Base-by-base conservation (phyloP, 2,113 vertebrate genomes). In the Sus scrofa region DNA sequence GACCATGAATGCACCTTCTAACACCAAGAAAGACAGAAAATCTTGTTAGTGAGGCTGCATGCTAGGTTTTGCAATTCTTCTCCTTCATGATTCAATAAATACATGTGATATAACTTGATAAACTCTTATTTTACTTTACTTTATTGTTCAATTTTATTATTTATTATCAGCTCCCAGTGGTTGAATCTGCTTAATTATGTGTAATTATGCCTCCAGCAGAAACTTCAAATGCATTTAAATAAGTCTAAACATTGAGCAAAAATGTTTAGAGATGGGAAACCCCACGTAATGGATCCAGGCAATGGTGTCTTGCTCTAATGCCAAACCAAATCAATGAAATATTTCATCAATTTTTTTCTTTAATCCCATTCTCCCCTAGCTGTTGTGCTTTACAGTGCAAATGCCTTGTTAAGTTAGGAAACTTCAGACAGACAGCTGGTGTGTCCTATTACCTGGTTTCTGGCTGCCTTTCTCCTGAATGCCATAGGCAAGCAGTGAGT, bases 311-410 rank as follows among this genome's bases (percentile, higher is more conserved):
- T 93, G 12, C 52, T 60, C 67, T 5, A 65, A 27, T 11, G 7
- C 30, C 74, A 91, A 30, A n/a, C 8, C 16, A 39, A 94, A 87
- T 39, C 30, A 96, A 60, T 88, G 13, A 94, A 95, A 34, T 30
- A 77, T 19, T 65, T 91, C 26, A n/a, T 81, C 27, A 22, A 79
- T 52, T 68, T 95, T 19, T 37, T 78, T 39, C 16, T 89, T 71
- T n/a, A 10, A 6, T 79, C 77, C 44, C 50, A 68, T 44, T 54
- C 13, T 70, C 26, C 52, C 34, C 37, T 86, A 34, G 20, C 24
- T 88, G 70, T 8, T 67, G 10, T 79, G 58, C 24, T 89, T 91
- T 85, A 71, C 32, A 75, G 3, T 78, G 1, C 27, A 84, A 73
- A 58, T 30, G 22, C 50, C 60, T 81, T 39, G 1, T 79, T 79